Conservation (phyloP, 53 echinoderm and acorn worm species). For the Actinopyga echinites region DNA sequence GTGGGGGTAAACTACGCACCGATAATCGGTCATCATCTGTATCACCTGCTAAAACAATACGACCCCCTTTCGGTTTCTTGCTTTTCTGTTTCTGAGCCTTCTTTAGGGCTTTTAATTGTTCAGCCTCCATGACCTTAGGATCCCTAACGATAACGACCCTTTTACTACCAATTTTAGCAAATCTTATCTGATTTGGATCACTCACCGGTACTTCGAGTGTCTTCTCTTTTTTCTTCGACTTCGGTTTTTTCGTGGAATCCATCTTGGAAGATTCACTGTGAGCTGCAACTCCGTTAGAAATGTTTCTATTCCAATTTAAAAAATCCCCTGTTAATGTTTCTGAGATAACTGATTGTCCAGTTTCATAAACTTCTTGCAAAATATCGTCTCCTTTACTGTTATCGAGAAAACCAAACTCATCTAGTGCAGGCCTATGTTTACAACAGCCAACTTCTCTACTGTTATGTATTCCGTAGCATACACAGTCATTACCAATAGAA, state of each 20-base stretch:
- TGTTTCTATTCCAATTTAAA: not conserved
- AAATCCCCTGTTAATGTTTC: not conserved
- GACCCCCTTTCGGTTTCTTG: slow-evolving; percentile 15
- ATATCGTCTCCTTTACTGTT: not conserved
- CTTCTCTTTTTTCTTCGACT: slow-evolving; percentile 15
- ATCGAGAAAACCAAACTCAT: too few relatives aligned
- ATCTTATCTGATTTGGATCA: slow-evolving; percentile 28
- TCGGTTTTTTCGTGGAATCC: not conserved
- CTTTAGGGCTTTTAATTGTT: slow-evolving; percentile 15
- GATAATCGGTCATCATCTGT: slow-evolving; percentile 10
- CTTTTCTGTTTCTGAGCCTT: not conserved
- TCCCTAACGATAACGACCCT: slow-evolving; percentile 44
- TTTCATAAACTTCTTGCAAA: not conserved
- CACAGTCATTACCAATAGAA: too few relatives aligned
- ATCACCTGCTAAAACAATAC: not conserved
- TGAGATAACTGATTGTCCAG: not conserved
- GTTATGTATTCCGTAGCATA: too few relatives aligned
- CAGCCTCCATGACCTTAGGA: slow-evolving; percentile 15
- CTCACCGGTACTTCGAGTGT: slow-evolving; percentile 38
- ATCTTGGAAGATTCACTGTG: not conserved
- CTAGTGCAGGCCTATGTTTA: too few relatives aligned
- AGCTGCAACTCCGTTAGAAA: not conserved
- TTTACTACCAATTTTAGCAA: slow-evolving; percentile 39
- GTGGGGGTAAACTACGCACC: not conserved
- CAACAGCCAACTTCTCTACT: too few relatives aligned